phyloP scores from a whole-genome alignment of 2,797 vertebrate genomes.

The Syncerus caffer region DNA sequence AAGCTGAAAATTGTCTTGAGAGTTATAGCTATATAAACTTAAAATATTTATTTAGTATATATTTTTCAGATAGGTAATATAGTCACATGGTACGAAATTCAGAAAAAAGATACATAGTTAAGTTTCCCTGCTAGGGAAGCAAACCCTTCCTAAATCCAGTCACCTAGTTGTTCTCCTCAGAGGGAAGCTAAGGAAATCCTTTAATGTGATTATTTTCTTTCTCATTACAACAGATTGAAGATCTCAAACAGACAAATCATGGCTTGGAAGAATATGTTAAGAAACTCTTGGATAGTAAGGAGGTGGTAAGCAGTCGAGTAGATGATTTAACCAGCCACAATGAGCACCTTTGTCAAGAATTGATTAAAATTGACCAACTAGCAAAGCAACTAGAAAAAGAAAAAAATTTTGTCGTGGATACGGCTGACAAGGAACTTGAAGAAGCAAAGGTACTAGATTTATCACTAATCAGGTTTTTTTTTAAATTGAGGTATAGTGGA shows the following conservation, averaged over 20 bases:
- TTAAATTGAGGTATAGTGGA: not conserved
- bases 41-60: not conserved
- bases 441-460: constrained; percentile 80
- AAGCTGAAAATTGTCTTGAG: constrained; percentile 29
- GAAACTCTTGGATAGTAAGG: constrained; percentile 78
- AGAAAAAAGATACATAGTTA: constrained; percentile 2
- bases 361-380: constrained; percentile 80
- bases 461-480: not conserved
- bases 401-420: constrained; percentile 76
- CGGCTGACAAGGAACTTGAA: constrained; percentile 77
- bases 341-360: constrained; percentile 79
- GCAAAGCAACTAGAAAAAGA: constrained; percentile 79
- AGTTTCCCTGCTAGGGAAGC: not conserved
- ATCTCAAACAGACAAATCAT: constrained; percentile 79
- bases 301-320: constrained; percentile 76
- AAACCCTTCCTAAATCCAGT: constrained; percentile 7
- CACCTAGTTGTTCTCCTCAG: not conserved
- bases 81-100: constrained; percentile 14
- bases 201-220: constrained; percentile 63
- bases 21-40: not conserved
- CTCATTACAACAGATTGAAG: constrained; percentile 78
- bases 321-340: constrained; percentile 79
- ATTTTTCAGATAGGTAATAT: constrained; percentile 9
- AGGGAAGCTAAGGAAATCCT: constrained; percentile 28
- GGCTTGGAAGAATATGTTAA: constrained; percentile 80